These are phyloP conservation scores for Salvelinus sp. DNA, from an alignment of 2,113 vertebrate species.

Conservation along the genomic window DNA sequence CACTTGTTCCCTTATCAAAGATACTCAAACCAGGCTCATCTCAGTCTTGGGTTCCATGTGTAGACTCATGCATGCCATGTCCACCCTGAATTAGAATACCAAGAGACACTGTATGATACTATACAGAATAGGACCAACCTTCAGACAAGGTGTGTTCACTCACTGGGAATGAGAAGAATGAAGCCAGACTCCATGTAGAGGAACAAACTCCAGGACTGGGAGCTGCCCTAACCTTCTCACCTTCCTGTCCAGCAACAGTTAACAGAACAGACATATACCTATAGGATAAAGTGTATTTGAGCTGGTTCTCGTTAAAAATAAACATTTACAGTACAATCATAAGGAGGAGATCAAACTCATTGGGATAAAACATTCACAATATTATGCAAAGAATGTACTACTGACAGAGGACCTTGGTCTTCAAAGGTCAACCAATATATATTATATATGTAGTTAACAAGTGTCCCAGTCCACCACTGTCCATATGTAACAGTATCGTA, in stretches of 20 bases:
- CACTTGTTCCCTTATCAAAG: not conserved
- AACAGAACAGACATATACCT: not conserved
- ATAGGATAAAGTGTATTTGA: slow-evolving; percentile 46
- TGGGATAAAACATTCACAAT: slow-evolving; percentile 35
- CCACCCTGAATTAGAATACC: no score
- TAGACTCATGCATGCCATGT: not conserved
- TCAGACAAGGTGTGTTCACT: no score
- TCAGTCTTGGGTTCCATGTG: not conserved
- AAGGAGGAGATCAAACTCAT: slow-evolving; percentile 15
- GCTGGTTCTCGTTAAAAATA: slow-evolving; percentile 21
- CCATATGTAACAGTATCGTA: slow-evolving; percentile 9
- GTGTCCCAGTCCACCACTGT: not conserved
- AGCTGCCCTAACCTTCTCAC: not conserved
- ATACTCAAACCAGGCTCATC: not conserved
- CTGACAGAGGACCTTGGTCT: slow-evolving; percentile 1
- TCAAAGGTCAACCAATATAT: not conserved
- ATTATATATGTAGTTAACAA: not conserved
- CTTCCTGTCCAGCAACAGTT: not conserved
- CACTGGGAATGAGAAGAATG: not conserved
- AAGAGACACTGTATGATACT: no score
- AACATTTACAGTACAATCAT: slow-evolving; percentile 37
- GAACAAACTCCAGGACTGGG: no score
- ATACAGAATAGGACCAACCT: no score
- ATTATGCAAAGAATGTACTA: slow-evolving; percentile 13
- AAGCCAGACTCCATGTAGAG: not conserved